phyloP scores from a whole-genome alignment of 2,797 vertebrate species.

The Galago senegalensis region DNA sequence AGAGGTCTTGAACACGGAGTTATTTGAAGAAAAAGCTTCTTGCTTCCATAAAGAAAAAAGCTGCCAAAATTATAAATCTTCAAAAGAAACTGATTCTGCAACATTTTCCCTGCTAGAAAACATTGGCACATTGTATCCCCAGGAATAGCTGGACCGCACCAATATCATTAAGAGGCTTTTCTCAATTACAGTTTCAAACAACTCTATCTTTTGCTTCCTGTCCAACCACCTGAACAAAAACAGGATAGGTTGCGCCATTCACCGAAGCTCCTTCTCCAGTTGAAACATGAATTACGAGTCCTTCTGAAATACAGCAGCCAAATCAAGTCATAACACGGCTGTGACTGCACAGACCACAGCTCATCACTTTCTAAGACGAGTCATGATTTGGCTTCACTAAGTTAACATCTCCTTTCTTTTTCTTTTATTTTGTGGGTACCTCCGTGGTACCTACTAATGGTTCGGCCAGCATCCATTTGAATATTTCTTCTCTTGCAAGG shows the following conservation, averaged over 20 bases:
- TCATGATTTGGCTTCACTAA: conserved; percentile 80
- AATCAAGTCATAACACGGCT: conserved; percentile 82
- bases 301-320: conserved; percentile 72
- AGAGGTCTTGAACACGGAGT: neutral
- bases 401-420: conserved; percentile 74
- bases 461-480: conserved; percentile 49
- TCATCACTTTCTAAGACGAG: conserved; percentile 83
- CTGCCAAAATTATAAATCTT: conserved; percentile 16
- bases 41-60: conserved; percentile 53
- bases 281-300: conserved; percentile 72
- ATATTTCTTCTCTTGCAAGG: conserved; percentile 41
- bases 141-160: neutral
- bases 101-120: conserved; percentile 4
- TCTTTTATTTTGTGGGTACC: conserved; percentile 19
- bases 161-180: neutral
- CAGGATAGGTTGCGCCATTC: conserved; percentile 32
- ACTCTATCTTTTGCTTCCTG: conserved; percentile 22
- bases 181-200: neutral
- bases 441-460: neutral
- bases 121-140: too few relatives aligned
- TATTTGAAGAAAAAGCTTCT: conserved; percentile 24
- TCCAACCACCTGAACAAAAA: conserved; percentile 70
- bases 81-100: neutral
- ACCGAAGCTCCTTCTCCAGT: conserved; percentile 70
- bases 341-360: conserved; percentile 66